phyloP scores from a whole-genome alignment of 2,888 invertebrate species.

The Thelaira solivaga region DNA sequence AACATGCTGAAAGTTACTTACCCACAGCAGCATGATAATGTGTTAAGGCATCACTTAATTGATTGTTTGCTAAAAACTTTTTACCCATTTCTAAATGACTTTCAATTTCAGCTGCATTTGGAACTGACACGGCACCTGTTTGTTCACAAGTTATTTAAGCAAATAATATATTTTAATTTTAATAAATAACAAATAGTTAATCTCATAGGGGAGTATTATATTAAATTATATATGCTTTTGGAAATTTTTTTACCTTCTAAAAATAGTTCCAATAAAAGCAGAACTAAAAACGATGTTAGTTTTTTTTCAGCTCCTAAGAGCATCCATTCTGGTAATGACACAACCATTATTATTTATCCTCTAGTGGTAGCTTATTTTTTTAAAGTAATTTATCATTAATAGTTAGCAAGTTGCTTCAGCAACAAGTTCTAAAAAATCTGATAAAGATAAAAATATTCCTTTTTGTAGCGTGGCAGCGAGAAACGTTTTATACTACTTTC shows the following conservation, averaged over 20 bases:
- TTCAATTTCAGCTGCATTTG: conserved; percentile 87
- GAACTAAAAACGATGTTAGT: conserved; percentile 82
- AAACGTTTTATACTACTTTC: conserved; percentile 11
- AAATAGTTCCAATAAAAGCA: conserved; percentile 83
- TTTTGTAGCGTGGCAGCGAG: conserved; percentile 54
- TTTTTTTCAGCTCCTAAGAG: conserved; percentile 79
- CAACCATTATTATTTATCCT: conserved; percentile 64
- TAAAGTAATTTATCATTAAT: conserved; percentile 34
- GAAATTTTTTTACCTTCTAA: conserved; percentile 80
- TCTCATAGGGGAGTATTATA: no score
- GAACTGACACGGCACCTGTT: conserved; percentile 81
- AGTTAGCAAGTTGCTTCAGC: background rate
- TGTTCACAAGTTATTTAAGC: conserved; percentile 9
- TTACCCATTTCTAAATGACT: conserved; percentile 96
- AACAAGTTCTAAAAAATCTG: conserved; percentile 12
- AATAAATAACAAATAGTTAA: no score
- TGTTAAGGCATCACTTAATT: conserved; percentile 95
- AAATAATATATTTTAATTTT: no score
- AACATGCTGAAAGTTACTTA: conserved; percentile 78
- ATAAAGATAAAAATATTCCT: conserved; percentile 18
- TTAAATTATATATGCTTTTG: no score
- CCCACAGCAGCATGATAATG: conserved; percentile 99
- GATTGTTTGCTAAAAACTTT: conserved; percentile 93
- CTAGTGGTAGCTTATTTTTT: conserved; percentile 15
- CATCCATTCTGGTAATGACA: conserved; percentile 70